Base-by-base conservation (phyloP, 2,797 vertebrate genomes). In the Microctenopoma stevenorrisi region DNA sequence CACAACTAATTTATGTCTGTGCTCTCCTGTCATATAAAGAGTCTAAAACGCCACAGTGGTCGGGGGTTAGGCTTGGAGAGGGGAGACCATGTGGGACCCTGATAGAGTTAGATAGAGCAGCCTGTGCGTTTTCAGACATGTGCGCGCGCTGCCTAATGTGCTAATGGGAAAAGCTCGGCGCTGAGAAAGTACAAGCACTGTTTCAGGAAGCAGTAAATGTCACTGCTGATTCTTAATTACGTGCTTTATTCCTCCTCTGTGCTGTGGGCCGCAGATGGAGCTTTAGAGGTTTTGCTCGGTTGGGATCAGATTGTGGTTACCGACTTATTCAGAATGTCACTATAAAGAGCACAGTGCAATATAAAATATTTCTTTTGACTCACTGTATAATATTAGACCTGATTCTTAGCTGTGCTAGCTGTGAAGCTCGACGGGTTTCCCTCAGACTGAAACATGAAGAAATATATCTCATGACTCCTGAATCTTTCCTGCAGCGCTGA, bases 181-280 rank as follows among this genome's bases (percentile, higher is more conserved):
- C 78, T 25, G 57, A 66, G 77, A 81, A 74, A 44, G 42, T 72
- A 68, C 76, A 74, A 83, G 72, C 47, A 43, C 48, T 0, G 68
- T 22, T 68, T 79, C 81, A 89, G 91, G 89, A 91, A 90, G 84
- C 75, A 67, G 76, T 93, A 92, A 92, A 93, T 91, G 89, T 91
- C 86, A 86, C 42, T 64, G 78, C 56, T 75, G 83, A 85, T 88
- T 85, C 82, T 80, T 87, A 84, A 89, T 89, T 67, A 87, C 67
- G 48, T 67, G 54, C 25, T 40, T 59, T 25, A 16, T 77, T 69
- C 76, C 65, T 76, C 63, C 79, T 76, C 65, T 47, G 22, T 7
- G 1, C 80, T 26, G 65, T 2, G 60, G 74, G 54, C 76, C 62
- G 43, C 71, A 60, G 60, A 53, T 52, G 75, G 79, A 60, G 57